phyloP scores from a whole-genome alignment of 2,113 vertebrate genomes.

The Corvus hawaiiensis region DNA sequence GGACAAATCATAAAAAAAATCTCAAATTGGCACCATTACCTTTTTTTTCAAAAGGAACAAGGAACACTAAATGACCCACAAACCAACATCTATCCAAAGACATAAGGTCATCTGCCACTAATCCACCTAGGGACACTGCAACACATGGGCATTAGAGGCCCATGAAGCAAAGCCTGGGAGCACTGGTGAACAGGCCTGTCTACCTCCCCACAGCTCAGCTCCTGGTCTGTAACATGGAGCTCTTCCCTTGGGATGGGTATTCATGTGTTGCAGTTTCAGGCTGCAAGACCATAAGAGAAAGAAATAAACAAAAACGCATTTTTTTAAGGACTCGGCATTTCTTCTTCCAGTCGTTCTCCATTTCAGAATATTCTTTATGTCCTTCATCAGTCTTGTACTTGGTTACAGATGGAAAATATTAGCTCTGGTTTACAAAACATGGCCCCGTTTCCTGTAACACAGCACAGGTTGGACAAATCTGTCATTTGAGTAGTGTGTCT shows the following conservation, averaged over 20 bases:
- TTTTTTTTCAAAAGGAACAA: not conserved
- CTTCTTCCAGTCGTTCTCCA: not conserved
- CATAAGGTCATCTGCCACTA: not conserved
- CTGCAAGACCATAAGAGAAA: not conserved
- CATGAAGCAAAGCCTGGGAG: not conserved
- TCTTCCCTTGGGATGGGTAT: not conserved
- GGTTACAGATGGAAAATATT: conserved; percentile 84
- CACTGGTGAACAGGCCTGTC: not conserved
- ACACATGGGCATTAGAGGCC: not conserved
- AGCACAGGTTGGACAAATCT: conserved; percentile 83
- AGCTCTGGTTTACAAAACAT: conserved; percentile 81
- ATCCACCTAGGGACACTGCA: not conserved
- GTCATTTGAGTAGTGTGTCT: conserved; percentile 80
- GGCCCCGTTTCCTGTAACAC: conserved; percentile 67
- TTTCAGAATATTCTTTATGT: conserved; percentile 67
- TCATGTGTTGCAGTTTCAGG: accelerated
- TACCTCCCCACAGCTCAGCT: not conserved
- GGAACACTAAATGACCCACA: not conserved
- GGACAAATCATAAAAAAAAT: not conserved
- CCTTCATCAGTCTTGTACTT: conserved; percentile 76
- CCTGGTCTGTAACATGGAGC: not conserved
- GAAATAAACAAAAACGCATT: not conserved
- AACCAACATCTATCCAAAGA: not conserved
- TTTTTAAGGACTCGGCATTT: not conserved
- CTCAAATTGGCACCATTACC: not conserved